These are phyloP conservation scores for Anolis apletophallus DNA, from an alignment of 2,797 vertebrate species.

Conservation along the genomic window DNA sequence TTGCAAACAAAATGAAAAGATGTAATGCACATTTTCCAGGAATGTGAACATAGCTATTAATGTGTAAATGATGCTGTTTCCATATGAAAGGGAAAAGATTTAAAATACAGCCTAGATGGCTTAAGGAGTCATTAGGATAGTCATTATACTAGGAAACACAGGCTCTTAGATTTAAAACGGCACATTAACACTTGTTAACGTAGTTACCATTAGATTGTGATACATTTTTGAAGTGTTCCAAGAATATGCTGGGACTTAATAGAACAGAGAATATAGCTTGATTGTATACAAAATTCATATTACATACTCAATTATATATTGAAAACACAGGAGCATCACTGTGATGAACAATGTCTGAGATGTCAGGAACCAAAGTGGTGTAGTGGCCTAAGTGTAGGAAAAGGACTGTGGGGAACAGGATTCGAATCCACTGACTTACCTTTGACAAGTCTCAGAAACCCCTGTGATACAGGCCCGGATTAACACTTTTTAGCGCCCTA, in stretches of 20 bases:
- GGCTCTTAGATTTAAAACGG: slow-evolving; percentile 28
- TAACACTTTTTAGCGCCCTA: too few species aligned
- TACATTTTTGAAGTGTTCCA: slow-evolving; percentile 21
- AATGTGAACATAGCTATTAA: neutral
- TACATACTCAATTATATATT: neutral
- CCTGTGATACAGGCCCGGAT: too few species aligned
- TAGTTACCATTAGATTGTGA: slow-evolving; percentile 13
- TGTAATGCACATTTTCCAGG: neutral
- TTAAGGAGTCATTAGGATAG: slow-evolving; percentile 2
- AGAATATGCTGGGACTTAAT: neutral
- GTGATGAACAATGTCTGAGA: neutral
- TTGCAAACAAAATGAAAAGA: neutral
- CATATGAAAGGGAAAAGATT: neutral
- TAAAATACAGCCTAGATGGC: slow-evolving; percentile 6
- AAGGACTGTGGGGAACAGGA: too few species aligned
- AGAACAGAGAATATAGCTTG: neutral
- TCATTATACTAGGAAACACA: slow-evolving; percentile 19
- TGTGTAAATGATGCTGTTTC: neutral
- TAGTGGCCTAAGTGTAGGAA: too few species aligned
- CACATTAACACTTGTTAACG: neutral
- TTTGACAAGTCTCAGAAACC: too few species aligned
- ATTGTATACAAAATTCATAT: slow-evolving; percentile 10
- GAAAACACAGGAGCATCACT: neutral
- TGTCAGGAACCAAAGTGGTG: too few species aligned
- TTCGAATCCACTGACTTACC: too few species aligned